A percentile compares a stretch with the other conserved stretches of the same genome.
These are phyloP conservation scores for Lasiommata megera DNA, from an alignment of 2,888 invertebrate species.

Conservation along the genomic window DNA sequence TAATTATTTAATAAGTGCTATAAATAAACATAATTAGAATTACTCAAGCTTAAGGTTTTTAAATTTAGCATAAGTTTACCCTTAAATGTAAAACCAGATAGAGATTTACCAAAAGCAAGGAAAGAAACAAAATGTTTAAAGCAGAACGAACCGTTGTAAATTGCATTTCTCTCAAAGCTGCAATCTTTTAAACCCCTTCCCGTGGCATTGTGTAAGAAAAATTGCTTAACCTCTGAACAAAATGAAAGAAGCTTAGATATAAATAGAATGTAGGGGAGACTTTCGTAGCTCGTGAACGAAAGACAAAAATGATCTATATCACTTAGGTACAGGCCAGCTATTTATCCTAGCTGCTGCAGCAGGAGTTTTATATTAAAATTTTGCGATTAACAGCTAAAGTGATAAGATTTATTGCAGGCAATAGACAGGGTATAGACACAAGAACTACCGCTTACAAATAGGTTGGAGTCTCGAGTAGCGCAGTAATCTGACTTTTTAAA, in stretches of 20 bases:
- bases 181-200: conserved; percentile 15
- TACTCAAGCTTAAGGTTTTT: background rate
- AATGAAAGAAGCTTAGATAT: conserved; percentile 1
- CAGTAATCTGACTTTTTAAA: too few relatives aligned
- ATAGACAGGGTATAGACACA: too few relatives aligned
- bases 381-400: too few relatives aligned
- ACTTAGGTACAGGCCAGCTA: background rate
- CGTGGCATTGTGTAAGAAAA: conserved; percentile 13
- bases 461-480: too few relatives aligned
- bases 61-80: background rate
- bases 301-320: background rate
- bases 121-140: background rate
- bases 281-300: background rate
- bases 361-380: too few relatives aligned
- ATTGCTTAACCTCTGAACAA: conserved; percentile 9
- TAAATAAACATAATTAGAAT: too few relatives aligned
- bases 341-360: background rate
- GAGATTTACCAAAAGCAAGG: background rate
- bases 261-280: background rate
- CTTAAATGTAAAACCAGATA: background rate
- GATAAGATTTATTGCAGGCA: too few relatives aligned
- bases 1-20: too few relatives aligned
- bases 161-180: conserved; percentile 19
- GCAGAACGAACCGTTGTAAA: conserved; percentile 4
- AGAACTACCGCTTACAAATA: too few relatives aligned